These are phyloP conservation scores for Engraulis encrasicolus DNA, from an alignment of 2,113 vertebrate species.

Conservation along the genomic window DNA sequence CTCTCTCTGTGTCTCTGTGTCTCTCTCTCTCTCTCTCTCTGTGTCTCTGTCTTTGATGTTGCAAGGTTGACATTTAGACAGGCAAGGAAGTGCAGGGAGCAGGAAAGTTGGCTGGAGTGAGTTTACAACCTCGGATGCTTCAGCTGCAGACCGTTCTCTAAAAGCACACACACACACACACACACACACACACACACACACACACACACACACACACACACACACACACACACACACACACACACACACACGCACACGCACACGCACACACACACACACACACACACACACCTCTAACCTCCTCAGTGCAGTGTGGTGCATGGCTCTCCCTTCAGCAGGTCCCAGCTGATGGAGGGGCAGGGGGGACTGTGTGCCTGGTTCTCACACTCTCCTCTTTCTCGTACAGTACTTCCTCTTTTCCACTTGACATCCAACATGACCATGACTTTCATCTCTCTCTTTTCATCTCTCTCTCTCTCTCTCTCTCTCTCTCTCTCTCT, in stretches of 20 bases:
- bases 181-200: constrained; percentile 5
- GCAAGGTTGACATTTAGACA: not conserved
- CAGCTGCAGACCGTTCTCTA: constrained; percentile 81
- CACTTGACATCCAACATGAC: too few relatives aligned
- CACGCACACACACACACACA: not conserved
- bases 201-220: not conserved
- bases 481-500: not conserved
- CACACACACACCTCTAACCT: not conserved
- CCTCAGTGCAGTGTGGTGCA: too few relatives aligned
- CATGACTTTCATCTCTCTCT: too few relatives aligned
- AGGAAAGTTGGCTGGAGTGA: not conserved
- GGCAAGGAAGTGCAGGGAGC: not conserved
- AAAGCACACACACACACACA: constrained; percentile 24
- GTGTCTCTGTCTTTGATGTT: not conserved
- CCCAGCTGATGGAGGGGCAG: too few relatives aligned
- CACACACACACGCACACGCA: not conserved
- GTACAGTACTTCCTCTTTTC: not conserved
- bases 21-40: not conserved
- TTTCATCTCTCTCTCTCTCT: not conserved
- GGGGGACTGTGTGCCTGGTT: too few relatives aligned
- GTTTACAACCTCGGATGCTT: constrained; percentile 17
- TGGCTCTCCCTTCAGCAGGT: too few relatives aligned
- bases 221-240: not conserved
- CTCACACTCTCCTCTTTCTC: not conserved
- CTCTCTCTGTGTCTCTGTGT: not conserved